Base-by-base conservation (phyloP, 1,140 invertebrate species). In the Philaenus spumarius region DNA sequence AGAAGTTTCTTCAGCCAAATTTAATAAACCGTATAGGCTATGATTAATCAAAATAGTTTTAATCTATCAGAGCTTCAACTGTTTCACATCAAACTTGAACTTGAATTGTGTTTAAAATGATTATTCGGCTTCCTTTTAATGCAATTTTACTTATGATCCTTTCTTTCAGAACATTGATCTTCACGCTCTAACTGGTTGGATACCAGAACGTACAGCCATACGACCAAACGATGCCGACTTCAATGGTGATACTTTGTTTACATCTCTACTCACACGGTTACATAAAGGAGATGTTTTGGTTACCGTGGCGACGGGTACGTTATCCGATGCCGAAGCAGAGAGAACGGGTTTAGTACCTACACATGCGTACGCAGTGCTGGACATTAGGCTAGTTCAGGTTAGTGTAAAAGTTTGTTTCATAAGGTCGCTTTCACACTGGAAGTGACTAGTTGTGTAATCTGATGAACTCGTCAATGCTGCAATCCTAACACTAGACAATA, bases 181-280 rank as follows among this genome's bases (percentile, higher is more conserved):
- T 1, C 92, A 97, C 77, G 93, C 94, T 0, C 71, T 98, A 45
- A 98, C 95, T 58, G 94, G 95, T 1, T 98, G 95, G 95, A 97
- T 98, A 65, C 95, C 95, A 19, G 95, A 98, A 70, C 77, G 95
- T 56, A 80, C 87, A 60, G 82, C 89, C 1, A 87, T 97, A 24
- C 75, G 82, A 52, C 69, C 74, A 2, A 75, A 75, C 14, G 82
- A 86, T 2, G 69, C 77, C 19, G 82, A 85, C 59, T 95, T 95
- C 74, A 87, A 95, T 68, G 80, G 80, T 51, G 85, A 92, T 64
- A 78, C 82, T 23, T 71, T 94, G 34, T 97, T 95, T 74, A 82
- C 85, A 14, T 87, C 81, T 39, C 78, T 98, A 12, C 71, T 85
- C 19, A 77, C 81, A 9, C 76, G 89, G 34, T 80, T 95, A 63